phyloP scores from a whole-genome alignment of 2,113 vertebrate genomes.

The Strigops habroptila region DNA sequence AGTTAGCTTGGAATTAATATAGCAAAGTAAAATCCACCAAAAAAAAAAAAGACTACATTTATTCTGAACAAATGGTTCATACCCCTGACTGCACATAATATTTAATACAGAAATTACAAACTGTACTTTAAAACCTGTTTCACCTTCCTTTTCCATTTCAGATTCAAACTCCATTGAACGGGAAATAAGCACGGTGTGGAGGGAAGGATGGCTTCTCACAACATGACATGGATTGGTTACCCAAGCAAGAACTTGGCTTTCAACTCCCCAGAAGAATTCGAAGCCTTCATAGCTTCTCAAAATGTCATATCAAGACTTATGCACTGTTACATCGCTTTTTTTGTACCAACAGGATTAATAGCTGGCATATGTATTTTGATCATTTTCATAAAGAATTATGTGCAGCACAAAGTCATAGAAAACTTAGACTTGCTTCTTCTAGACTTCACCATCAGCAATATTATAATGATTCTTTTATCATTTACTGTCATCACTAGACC shows the following conservation, averaged over 20 bases:
- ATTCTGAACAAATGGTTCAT: not conserved
- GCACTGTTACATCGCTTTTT: slow-evolving; percentile 68
- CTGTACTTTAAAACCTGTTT: not conserved
- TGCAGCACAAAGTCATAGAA: slow-evolving; percentile 6
- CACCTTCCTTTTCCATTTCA: not conserved
- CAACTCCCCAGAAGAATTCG: not conserved
- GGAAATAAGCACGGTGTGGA: not conserved
- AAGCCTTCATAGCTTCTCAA: slow-evolving; percentile 60
- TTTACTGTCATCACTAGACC: slow-evolving; percentile 73
- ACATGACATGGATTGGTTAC: slow-evolving; percentile 65
- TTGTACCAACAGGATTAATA: slow-evolving; percentile 67
- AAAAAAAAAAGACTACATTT: not conserved
- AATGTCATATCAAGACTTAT: slow-evolving; percentile 71
- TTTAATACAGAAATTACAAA: not conserved
- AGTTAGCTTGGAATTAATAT: not conserved
- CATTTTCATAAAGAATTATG: slow-evolving; percentile 67
- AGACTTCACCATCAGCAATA: slow-evolving; percentile 69
- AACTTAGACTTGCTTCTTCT: slow-evolving; percentile 69
- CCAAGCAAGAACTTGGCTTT: slow-evolving; percentile 44
- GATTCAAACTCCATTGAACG: not conserved
- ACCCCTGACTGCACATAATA: not conserved
- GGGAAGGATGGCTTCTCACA: slow-evolving; percentile 48
- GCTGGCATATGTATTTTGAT: slow-evolving; percentile 68
- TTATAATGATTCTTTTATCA: slow-evolving; percentile 75
- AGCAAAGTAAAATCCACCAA: not conserved